phyloP scores from a whole-genome alignment of 1,140 invertebrate genomes.

The Triops longicaudatus region DNA sequence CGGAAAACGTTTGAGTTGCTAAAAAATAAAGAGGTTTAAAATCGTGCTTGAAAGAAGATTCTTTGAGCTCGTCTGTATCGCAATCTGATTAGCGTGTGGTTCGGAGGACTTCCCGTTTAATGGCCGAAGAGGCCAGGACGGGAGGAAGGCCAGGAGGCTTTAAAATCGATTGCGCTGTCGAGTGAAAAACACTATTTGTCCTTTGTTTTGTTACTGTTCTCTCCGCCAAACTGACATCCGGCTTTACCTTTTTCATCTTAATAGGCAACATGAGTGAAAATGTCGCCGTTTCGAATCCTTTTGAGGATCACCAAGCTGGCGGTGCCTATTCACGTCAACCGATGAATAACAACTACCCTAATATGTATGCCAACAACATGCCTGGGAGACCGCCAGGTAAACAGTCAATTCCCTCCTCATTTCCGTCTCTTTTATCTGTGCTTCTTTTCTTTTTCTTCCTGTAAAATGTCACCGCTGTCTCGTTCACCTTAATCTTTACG shows the following conservation, averaged over 20 bases:
- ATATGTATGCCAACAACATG: constrained; percentile 25
- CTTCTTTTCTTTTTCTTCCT: background rate
- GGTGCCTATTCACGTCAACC: constrained; percentile 24
- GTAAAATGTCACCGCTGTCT: background rate
- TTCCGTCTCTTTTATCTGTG: background rate
- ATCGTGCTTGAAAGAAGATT: no score
- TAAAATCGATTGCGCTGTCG: no score
- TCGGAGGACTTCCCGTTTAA: no score
- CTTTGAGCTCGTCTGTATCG: no score
- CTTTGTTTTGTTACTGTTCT: constrained; percentile 20
- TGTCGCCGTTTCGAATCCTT: constrained; percentile 69
- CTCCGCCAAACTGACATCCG: constrained; percentile 23
- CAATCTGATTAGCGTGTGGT: no score
- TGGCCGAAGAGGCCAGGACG: no score
- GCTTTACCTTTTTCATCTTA: constrained; percentile 3
- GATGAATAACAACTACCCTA: constrained; percentile 10
- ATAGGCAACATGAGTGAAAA: constrained; percentile 48
- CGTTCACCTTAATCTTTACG: background rate
- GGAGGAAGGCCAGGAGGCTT: no score
- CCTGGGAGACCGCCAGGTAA: constrained; percentile 26
- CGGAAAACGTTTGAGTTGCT: no score
- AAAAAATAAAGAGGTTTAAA: no score
- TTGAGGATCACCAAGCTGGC: constrained; percentile 53
- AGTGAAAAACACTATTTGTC: no score
- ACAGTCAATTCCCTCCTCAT: background rate